Percentiles rank a stretch among this genome's conserved stretches.
Evolutionary conservation across 1,140 invertebrate genomes (phyloP).

Genomic region (Hycleus phaleratus): DNA sequence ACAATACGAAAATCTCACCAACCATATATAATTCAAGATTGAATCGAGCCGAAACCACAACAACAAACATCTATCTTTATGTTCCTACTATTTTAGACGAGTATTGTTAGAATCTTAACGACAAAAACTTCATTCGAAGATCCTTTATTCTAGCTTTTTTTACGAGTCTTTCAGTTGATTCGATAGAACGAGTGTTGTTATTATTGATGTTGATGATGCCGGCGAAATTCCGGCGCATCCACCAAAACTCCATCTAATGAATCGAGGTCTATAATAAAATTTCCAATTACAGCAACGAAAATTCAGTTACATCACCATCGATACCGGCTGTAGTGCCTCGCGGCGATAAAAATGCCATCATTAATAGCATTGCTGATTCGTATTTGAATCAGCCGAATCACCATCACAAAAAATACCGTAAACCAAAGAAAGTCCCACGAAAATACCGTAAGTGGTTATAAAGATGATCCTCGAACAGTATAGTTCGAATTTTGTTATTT

Average conservation of each 20-base stretch:
- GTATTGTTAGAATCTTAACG: too few relatives aligned
- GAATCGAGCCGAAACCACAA: too few relatives aligned
- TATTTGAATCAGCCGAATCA: conserved; percentile 46
- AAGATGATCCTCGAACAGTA: too few relatives aligned
- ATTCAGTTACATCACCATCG: conserved; percentile 36
- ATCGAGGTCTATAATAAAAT: neutral
- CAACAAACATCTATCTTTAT: too few relatives aligned
- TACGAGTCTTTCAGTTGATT: neutral
- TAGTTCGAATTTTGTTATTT: neutral
- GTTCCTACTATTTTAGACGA: too few relatives aligned
- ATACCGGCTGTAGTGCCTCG: conserved; percentile 47
- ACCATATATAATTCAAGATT: too few relatives aligned
- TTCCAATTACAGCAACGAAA: conserved; percentile 27
- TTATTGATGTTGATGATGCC: too few relatives aligned
- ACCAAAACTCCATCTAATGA: neutral
- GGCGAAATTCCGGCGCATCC: neutral
- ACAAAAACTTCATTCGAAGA: too few relatives aligned
- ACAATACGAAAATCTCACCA: neutral
- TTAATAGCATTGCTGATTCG: conserved; percentile 63
- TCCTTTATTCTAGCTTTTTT: neutral
- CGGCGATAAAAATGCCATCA: conserved; percentile 63
- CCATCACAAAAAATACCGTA: conserved; percentile 43
- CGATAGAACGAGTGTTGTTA: too few relatives aligned
- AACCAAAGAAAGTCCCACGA: conserved; percentile 34
- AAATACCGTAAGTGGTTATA: conserved; percentile 35